phyloP scores from a whole-genome alignment of 2,888 invertebrate genomes.

The Myathropa florea region DNA sequence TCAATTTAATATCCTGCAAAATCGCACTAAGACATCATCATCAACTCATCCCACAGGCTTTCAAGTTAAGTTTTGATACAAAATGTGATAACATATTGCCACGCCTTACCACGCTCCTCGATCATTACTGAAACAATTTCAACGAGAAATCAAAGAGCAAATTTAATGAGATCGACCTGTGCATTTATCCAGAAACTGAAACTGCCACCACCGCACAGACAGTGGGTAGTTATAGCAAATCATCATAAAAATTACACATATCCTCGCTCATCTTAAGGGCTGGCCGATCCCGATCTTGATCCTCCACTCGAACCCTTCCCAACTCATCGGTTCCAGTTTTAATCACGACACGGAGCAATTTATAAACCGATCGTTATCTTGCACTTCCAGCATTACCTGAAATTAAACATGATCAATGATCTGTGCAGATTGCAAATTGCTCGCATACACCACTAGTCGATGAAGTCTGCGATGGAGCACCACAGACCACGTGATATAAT shows the following conservation, averaged over 20 bases:
- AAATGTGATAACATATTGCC: slow-evolving; percentile 52
- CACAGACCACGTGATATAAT: slow-evolving; percentile 62
- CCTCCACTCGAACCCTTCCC: slow-evolving; percentile 7
- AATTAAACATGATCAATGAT: slow-evolving; percentile 71
- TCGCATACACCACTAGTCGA: slow-evolving; percentile 36
- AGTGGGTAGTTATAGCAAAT: slow-evolving; percentile 50
- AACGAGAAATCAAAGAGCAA: slow-evolving; percentile 13
- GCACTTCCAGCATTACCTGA: slow-evolving; percentile 62
- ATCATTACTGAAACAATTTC: slow-evolving; percentile 31
- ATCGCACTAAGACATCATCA: slow-evolving; percentile 18
- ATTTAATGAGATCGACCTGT: slow-evolving; percentile 48
- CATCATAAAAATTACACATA: slow-evolving; percentile 65
- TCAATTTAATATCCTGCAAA: neutral
- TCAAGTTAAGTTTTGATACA: neutral
- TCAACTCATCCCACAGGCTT: neutral
- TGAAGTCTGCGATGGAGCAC: slow-evolving; percentile 9
- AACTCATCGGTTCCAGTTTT: slow-evolving; percentile 52
- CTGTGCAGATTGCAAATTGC: slow-evolving; percentile 69
- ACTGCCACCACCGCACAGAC: slow-evolving; percentile 18
- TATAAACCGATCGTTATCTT: slow-evolving; percentile 66
- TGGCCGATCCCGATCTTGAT: slow-evolving; percentile 15
- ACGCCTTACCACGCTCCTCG: slow-evolving; percentile 33
- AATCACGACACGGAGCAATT: slow-evolving; percentile 68
- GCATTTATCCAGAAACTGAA: slow-evolving; percentile 8
- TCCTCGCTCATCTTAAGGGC: slow-evolving; percentile 47